Evolutionary conservation across 2,888 invertebrate species (phyloP), one percentile per base, ranked within the genome.

Genomic region (Prenolepis imparis): DNA sequence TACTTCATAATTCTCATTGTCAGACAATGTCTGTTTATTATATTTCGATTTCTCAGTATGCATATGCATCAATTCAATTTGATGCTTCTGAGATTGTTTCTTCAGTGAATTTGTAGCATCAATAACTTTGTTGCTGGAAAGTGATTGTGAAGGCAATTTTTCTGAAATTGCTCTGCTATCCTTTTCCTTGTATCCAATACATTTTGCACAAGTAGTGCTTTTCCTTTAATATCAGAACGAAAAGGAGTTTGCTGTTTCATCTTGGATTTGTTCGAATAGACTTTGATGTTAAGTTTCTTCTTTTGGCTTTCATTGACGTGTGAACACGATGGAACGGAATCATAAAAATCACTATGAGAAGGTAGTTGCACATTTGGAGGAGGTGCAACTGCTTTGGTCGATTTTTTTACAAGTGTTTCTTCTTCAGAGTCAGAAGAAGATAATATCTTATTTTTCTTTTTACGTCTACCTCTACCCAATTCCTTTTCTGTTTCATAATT

Each of bases 401-500:
- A 67, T 44, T 67, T 67, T 66, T 67, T 67, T 67, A 48, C 48
- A 67, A 9, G 9, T 67, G 48, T 48, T 11, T 67, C 28, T 18
- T 67, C 28, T 18, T 67, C 44, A 48, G 48, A 48, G 4, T 67
- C 67, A 28, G 24, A 48, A 39, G 28, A 59, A 11, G n/a, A 48
- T 18, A 44, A 67, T 18, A 18, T 11, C 18, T 48, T 67, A 24
- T 11, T 28, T 39, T 0, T 48, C 18, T 48, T 67, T 48, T 5
- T 67, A 48, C 48, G 67, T 18, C 0, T 67, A 18, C 48, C 48
- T 67, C 18, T 67, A n/a, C 67, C 67, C 2, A 44, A 67, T 32
- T 67, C 48, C 28, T 67, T 67, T 44, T 67, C 48, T 18, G 67
- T 67, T 48, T 67, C 48, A 67, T 67, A 67, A 28, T 67, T 44